Conservation (phyloP, 2,797 vertebrate genomes). For the Limosa lapponica region DNA sequence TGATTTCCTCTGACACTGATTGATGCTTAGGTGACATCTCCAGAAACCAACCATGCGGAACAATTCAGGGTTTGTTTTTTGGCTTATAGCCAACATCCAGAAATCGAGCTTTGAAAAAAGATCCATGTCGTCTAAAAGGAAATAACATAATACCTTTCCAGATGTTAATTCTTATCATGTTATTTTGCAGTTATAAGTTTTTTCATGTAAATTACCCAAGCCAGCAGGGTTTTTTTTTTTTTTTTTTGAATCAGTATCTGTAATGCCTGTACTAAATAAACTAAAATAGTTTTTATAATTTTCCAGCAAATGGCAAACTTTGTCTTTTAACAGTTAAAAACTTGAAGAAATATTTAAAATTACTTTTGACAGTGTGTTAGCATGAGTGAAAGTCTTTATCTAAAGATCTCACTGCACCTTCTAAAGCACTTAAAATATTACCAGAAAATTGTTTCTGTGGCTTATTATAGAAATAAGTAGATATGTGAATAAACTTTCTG, state of each 20-base stretch:
- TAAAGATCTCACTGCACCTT: conserved; percentile 58
- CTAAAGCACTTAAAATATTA: conserved; percentile 66
- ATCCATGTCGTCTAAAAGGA: not conserved
- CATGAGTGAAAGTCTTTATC: conserved; percentile 53
- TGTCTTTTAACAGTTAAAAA: conserved; percentile 65
- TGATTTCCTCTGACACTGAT: conserved; percentile 45
- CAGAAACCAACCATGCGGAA: conserved; percentile 36
- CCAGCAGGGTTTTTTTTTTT: not conserved
- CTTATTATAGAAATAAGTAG: conserved; percentile 60
- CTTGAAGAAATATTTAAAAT: conserved; percentile 72
- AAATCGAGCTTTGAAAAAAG: not conserved
- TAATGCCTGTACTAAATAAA: conserved; percentile 58
- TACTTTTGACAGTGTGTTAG: conserved; percentile 52
- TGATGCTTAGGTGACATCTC: conserved; percentile 25
- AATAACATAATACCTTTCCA: conserved; percentile 26
- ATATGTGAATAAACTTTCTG: conserved; percentile 50
- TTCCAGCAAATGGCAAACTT: conserved; percentile 69
- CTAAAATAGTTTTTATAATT: conserved; percentile 62
- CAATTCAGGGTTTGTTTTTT: conserved; percentile 4
- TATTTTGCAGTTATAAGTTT: conserved; percentile 24
- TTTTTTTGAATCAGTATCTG: conserved; percentile 30
- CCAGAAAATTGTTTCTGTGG: conserved; percentile 42
- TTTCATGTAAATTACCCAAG: conserved; percentile 49
- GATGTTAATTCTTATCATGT: conserved; percentile 39
- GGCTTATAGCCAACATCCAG: not conserved